Conservation (phyloP, 2,888 invertebrate species). For the Lutraria lutraria region DNA sequence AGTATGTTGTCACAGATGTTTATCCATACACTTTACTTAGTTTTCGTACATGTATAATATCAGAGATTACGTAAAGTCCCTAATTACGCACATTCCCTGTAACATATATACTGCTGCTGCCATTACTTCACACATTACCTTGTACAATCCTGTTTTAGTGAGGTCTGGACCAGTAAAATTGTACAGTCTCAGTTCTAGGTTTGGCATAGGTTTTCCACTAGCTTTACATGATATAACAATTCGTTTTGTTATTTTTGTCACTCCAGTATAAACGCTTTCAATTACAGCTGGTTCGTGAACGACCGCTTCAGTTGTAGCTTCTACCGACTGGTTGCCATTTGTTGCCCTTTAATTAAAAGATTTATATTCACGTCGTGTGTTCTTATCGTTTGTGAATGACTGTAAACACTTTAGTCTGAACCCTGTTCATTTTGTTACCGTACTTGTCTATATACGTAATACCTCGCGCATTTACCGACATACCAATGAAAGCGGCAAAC, state of each 20-base stretch:
- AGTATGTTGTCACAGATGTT: no score
- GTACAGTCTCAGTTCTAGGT: constrained; percentile 55
- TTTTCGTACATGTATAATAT: neutral
- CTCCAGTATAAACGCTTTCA: constrained; percentile 48
- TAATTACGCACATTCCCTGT: no score
- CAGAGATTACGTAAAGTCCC: no score
- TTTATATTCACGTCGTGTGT: neutral
- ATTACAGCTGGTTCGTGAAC: constrained; percentile 49
- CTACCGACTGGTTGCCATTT: constrained; percentile 55
- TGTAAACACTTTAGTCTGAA: no score
- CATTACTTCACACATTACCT: constrained; percentile 31
- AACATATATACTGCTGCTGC: neutral
- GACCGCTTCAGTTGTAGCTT: constrained; percentile 56
- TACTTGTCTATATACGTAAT: neutral
- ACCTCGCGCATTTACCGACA: no score
- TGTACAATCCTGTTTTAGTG: constrained; percentile 49
- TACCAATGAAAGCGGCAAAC: no score
- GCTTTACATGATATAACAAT: constrained; percentile 62
- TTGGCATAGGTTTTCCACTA: constrained; percentile 54
- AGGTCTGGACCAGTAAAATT: constrained; percentile 61
- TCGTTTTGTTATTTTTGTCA: constrained; percentile 43
- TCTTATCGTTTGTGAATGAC: no score
- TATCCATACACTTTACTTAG: no score
- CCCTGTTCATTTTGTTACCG: no score
- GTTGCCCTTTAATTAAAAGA: constrained; percentile 46